Percentiles rank a stretch among this genome's conserved stretches.
Evolutionary conservation across 2,797 vertebrate species (phyloP).

Genomic region (Lepilemur septentrionalis): DNA sequence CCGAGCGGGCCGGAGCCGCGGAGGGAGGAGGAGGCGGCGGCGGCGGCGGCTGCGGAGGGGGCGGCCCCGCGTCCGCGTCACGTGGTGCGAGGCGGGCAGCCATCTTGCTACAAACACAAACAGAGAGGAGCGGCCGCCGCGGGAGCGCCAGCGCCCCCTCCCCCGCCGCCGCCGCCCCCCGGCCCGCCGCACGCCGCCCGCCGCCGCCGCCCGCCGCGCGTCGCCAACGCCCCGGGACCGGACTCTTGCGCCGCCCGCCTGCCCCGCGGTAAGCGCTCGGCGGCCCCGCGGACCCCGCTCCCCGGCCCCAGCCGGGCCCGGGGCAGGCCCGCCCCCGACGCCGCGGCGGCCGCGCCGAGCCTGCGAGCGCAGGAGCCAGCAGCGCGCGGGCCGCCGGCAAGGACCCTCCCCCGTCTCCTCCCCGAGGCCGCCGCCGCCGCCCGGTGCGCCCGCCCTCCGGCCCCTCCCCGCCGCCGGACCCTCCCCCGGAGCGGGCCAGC

Average conservation of each 20-base stretch:
- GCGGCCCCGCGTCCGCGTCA: slow-evolving; percentile 76
- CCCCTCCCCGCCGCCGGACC: neutral
- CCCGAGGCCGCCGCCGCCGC: neutral
- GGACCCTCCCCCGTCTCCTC: slow-evolving; percentile 22
- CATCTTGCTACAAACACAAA: slow-evolving; percentile 96
- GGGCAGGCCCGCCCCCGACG: slow-evolving; percentile 68
- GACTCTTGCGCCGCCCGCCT: slow-evolving; percentile 48
- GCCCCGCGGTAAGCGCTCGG: slow-evolving; percentile 70
- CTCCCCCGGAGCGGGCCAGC: neutral
- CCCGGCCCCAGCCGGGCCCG: slow-evolving; percentile 15
- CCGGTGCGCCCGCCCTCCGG: neutral
- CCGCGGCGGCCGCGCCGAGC: slow-evolving; percentile 52
- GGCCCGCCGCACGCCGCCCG: neutral
- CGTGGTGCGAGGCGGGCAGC: slow-evolving; percentile 87
- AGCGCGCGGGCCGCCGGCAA: slow-evolving; percentile 34
- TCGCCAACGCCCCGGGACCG: slow-evolving; percentile 35
- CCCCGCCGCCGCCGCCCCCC: neutral
- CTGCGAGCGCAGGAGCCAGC: neutral
- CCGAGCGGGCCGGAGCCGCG: neutral
- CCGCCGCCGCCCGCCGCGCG: neutral
- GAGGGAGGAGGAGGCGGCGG: neutral
- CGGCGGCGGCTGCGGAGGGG: slow-evolving; percentile 25
- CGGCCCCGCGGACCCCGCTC: neutral
- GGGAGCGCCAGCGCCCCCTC: slow-evolving; percentile 65
- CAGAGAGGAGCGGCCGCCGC: slow-evolving; percentile 85